A percentile compares a stretch with the other conserved stretches of the same genome.
Conservation (phyloP, 2,113 vertebrate species). For the Naja naja region DNA sequence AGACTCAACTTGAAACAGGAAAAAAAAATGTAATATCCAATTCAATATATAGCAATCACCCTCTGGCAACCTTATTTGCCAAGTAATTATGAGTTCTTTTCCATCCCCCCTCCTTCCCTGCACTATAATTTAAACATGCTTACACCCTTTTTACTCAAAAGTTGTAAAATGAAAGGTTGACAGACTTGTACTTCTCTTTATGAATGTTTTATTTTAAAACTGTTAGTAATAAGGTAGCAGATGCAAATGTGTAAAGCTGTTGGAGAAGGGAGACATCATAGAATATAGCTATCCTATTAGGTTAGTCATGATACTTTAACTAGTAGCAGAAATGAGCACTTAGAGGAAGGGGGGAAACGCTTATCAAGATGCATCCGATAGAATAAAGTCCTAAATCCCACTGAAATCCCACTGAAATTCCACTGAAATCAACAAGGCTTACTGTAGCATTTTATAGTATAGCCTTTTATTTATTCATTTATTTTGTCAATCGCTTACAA, state of each 20-base stretch:
- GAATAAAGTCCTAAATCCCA: neutral
- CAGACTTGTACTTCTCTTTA: conserved; percentile 47
- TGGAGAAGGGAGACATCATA: conserved; percentile 20
- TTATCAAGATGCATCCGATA: neutral
- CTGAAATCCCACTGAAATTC: neutral
- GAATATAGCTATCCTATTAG: neutral
- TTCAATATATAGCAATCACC: conserved; percentile 52
- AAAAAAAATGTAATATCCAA: conserved; percentile 47
- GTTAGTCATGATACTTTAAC: neutral
- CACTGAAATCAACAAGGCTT: neutral
- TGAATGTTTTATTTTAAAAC: conserved; percentile 49
- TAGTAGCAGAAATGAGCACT: neutral
- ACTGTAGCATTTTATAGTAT: neutral
- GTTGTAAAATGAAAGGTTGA: conserved; percentile 48
- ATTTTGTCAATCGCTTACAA: no score
- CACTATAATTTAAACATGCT: conserved; percentile 48
- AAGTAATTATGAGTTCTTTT: conserved; percentile 62
- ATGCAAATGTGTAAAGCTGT: neutral
- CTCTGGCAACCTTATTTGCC: conserved; percentile 57
- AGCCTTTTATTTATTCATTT: no score
- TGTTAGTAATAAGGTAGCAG: conserved; percentile 22
- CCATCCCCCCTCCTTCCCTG: conserved; percentile 23
- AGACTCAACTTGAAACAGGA: conserved; percentile 33
- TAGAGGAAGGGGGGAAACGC: fast-evolving
- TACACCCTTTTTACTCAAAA: conserved; percentile 44